Percentiles rank a stretch among this genome's conserved stretches.
phyloP scores from a whole-genome alignment of 1,140 invertebrate species.

The Drosophila obscura region DNA sequence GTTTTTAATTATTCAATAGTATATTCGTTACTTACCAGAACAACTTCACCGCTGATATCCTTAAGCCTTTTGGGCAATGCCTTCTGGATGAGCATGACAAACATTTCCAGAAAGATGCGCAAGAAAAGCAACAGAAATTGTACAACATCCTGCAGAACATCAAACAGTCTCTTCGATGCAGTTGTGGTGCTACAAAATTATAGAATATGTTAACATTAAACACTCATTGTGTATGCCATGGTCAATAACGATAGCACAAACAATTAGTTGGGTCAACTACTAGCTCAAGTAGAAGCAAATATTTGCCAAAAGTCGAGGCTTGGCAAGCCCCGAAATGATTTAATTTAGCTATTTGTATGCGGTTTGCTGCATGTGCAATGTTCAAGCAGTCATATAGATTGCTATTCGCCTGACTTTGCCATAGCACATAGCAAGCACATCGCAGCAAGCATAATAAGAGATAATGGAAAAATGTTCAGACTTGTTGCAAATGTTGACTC shows the following conservation, averaged over 20 bases:
- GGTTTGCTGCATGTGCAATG: constrained; percentile 43
- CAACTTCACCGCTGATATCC: constrained; percentile 87
- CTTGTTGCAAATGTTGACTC: constrained; percentile 53
- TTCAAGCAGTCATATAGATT: constrained; percentile 44
- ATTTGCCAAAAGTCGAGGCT: constrained; percentile 36
- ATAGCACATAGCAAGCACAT: constrained; percentile 29
- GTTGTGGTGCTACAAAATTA: constrained; percentile 64
- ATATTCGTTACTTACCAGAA: constrained; percentile 85
- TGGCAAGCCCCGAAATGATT: constrained; percentile 31
- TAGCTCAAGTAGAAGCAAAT: constrained; percentile 33
- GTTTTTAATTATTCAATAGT: not conserved
- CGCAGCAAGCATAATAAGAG: constrained; percentile 17
- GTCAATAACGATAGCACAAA: not conserved
- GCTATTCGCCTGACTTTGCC: constrained; percentile 55
- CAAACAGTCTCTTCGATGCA: constrained; percentile 70
- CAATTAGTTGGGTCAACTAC: constrained; percentile 18
- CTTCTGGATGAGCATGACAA: constrained; percentile 31
- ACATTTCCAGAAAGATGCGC: constrained; percentile 60
- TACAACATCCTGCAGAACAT: constrained; percentile 66
- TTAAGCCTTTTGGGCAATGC: constrained; percentile 84
- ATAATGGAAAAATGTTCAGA: constrained; percentile 41
- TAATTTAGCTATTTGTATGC: constrained; percentile 69
- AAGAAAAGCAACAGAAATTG: constrained; percentile 65
- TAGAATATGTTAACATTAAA: not conserved
- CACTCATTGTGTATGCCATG: constrained; percentile 4